These are phyloP conservation scores for Congeria kusceri DNA, from an alignment of 2,888 invertebrate species.

Conservation along the genomic window DNA sequence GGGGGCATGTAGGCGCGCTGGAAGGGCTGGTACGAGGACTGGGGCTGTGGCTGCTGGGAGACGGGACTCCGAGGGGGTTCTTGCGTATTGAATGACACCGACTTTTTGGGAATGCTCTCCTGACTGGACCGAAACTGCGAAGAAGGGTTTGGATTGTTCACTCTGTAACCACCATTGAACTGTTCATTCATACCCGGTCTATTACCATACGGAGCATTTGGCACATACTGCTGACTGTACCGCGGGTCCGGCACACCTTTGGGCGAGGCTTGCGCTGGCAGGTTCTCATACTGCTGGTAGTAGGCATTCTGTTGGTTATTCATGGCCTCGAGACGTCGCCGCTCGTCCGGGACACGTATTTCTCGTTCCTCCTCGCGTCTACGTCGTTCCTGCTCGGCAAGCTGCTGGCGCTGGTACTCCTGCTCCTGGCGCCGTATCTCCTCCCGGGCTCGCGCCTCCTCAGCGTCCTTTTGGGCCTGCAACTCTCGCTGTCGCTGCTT, in stretches of 20 bases:
- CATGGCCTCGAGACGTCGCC: slow-evolving; percentile 71
- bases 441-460: slow-evolving; percentile 85
- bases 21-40: slow-evolving; percentile 69
- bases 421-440: slow-evolving; percentile 85
- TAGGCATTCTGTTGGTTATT: slow-evolving; percentile 61
- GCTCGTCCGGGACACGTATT: slow-evolving; percentile 74
- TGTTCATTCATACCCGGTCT: slow-evolving; percentile 87
- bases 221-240: slow-evolving; percentile 66
- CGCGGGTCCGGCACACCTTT: slow-evolving; percentile 49
- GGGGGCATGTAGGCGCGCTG: slow-evolving; percentile 72
- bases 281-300: slow-evolving; percentile 75
- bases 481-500: slow-evolving; percentile 81
- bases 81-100: slow-evolving; percentile 85
- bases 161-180: slow-evolving; percentile 13
- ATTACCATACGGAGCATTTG: slow-evolving; percentile 93
- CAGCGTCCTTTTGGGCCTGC: slow-evolving; percentile 86
- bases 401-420: slow-evolving; percentile 73
- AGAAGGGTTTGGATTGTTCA: slow-evolving; percentile 40
- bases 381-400: slow-evolving; percentile 69
- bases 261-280: slow-evolving; percentile 71
- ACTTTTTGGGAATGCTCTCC: slow-evolving; percentile 82
- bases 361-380: slow-evolving; percentile 74
- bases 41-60: slow-evolving; percentile 19
- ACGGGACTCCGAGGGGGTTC: slow-evolving; percentile 66
- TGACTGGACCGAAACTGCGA: slow-evolving; percentile 58